Conservation (phyloP, 2,797 vertebrate genomes). For the Bucorvus abyssinicus region DNA sequence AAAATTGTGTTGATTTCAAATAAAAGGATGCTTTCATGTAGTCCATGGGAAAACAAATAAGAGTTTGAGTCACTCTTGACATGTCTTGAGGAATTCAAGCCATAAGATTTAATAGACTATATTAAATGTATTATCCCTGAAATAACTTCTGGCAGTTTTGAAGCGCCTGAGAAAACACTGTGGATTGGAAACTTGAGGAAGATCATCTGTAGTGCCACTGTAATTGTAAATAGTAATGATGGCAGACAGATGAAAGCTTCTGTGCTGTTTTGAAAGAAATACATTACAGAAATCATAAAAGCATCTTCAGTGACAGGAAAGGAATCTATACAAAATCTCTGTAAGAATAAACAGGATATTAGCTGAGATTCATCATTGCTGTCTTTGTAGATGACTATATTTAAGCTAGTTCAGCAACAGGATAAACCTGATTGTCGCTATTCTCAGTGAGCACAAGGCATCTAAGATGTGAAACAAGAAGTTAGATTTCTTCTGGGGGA, state of each 20-base stretch:
- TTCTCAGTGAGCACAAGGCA: not conserved
- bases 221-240: slow-evolving; percentile 65
- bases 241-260: slow-evolving; percentile 69
- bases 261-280: slow-evolving; percentile 60
- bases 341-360: slow-evolving; percentile 47
- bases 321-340: slow-evolving; percentile 43
- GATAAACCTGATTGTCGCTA: not conserved
- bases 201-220: slow-evolving; percentile 64
- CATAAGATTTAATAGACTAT: slow-evolving; percentile 66
- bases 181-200: slow-evolving; percentile 63
- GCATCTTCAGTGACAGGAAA: slow-evolving; percentile 53
- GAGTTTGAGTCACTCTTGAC: not conserved
- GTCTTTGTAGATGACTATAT: slow-evolving; percentile 17
- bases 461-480: not conserved
- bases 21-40: not conserved
- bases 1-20: slow-evolving; percentile 37
- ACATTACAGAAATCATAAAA: slow-evolving; percentile 68
- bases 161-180: slow-evolving; percentile 66
- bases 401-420: slow-evolving; percentile 12
- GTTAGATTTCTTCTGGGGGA: not conserved
- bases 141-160: slow-evolving; percentile 68
- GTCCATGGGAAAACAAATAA: slow-evolving; percentile 23
- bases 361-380: slow-evolving; percentile 32
- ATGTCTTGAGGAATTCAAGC: slow-evolving; percentile 32
- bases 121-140: slow-evolving; percentile 58